Evolutionary conservation across 1,140 invertebrate species (phyloP).

Genomic region (Saccostrea echinata): DNA sequence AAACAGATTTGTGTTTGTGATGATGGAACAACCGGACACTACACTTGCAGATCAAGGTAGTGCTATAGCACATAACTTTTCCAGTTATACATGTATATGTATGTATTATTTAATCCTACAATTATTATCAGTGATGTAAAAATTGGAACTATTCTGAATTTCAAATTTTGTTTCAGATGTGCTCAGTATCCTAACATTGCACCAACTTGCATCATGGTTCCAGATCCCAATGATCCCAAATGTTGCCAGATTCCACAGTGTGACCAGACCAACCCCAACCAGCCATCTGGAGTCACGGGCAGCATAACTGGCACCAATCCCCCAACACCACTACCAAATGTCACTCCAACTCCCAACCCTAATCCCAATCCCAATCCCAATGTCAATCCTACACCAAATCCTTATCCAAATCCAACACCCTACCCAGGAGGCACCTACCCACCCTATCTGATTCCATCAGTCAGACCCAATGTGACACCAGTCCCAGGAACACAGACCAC

Average conservation of each 20-base stretch:
- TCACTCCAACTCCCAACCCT: constrained; percentile 53
- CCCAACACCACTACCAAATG: constrained; percentile 42
- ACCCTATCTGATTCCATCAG: constrained; percentile 49
- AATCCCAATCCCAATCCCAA: constrained; percentile 56
- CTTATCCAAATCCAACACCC: constrained; percentile 59
- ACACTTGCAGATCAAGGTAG: constrained; percentile 64
- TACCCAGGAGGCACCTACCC: constrained; percentile 50
- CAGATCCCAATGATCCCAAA: constrained; percentile 68
- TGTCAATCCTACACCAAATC: constrained; percentile 58
- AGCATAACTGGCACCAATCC: constrained; percentile 57
- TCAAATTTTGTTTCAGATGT: constrained; percentile 63
- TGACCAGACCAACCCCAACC: constrained; percentile 56
- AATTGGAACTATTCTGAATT: background rate
- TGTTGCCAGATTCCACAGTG: constrained; percentile 72
- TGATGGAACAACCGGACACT: constrained; percentile 65
- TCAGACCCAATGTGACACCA: constrained; percentile 44
- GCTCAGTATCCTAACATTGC: constrained; percentile 63
- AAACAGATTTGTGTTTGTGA: constrained; percentile 65
- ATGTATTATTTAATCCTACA: background rate
- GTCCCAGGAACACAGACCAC: constrained; percentile 15
- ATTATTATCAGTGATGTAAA: background rate
- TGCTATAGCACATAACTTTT: background rate
- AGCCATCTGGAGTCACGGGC: constrained; percentile 56
- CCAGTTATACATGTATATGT: background rate
- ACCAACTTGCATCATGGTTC: constrained; percentile 66